Base-by-base conservation (phyloP, 1,140 invertebrate genomes). In the Lucilia cuprina region DNA sequence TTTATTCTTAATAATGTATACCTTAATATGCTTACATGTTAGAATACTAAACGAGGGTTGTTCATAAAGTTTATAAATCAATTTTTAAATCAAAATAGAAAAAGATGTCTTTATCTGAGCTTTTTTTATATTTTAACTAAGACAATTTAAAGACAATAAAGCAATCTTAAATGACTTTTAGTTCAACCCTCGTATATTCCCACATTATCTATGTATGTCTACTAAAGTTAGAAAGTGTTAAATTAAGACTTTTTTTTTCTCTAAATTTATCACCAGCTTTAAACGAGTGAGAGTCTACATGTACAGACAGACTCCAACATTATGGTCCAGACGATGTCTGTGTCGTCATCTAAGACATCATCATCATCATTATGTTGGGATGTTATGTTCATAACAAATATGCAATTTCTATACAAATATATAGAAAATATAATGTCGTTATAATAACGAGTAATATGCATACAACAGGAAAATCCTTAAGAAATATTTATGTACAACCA, bases 371-470 rank as follows among this genome's bases (percentile, higher is more conserved):
- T n/a, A 60, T 60, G 3, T 60, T 7, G 25, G 25, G 25, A 30
- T 30, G 13, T 7, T 2, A 21, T 21, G 10, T 70, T 70, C 65
- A 70, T 80, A 80, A 80, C 47, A 80, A 80, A 21, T 80, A 80
- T 80, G 77, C 25, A 80, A 25, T 80, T 80, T 80, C 77, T 80
- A 47, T 80, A 80, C 41, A 80, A 80, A 80, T 80, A 80, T 80
- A 41, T 41, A 41, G 77, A 21, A 19, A 50, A 49, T 80, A 50
- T 80, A 50, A 80, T 80, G 77, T 80, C 77, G 77, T 80, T 19
- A 80, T 80, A 49, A 70, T 70, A 70, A 70, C 65, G 65, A 70
- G 19, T 70, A 70, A 80, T 80, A 80, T 80, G 41, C 77, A 80
- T 49, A 49, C 77, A 50, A 80, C 77, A 80, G 34, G n/a, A 80